Evolutionary conservation across 2,797 vertebrate species (phyloP), one percentile per base, ranked within the genome.

Genomic region (Rhynchotus rufescens): DNA sequence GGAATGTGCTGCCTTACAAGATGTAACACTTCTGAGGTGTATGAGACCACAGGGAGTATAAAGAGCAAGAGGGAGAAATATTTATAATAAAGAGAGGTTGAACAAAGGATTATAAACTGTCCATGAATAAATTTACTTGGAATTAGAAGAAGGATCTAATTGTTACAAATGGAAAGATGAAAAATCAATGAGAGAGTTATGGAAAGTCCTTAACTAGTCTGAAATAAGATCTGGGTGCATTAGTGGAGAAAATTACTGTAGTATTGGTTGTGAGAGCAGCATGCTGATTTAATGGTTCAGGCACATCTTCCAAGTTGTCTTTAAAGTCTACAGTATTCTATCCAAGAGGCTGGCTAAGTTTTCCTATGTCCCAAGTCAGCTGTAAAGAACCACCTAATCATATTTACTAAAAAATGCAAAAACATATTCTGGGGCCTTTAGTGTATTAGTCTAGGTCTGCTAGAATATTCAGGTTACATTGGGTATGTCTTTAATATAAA

Each of bases 51-150:
- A 36, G 36, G 36, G 36, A 36, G 36, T 10, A 32, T 17, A 25
- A 77, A 78, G 3, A 44, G 15, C 10, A 40, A 13, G 4, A 47
- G 8, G 19, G 9, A 68, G 32, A 74, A 79, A 52, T 30, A 54
- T 9, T 80, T 40, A 47, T 74, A 79, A 26, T 73, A 32, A 57
- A 73, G 28, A 69, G 54, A 72, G 68, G 6, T 12, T 69, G 25
- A 5, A 36, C 10, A 30, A 61, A 61, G 13, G 4, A 6, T 28
- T 72, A 49, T 56, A 36, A 76, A 44, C 15, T 23, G 26, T 1
- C 61, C 15, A 12, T 1, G 1, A 20, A 65, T 8, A 52, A 75
- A 72, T 15, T 42, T 36, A 36, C 0, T 0, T 42, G 5, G 42
- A 38, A 16, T 79, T 84, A 54, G 32, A 45, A 69, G 22, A n/a